These are phyloP conservation scores for Leptinotarsa lineolata DNA, from an alignment of 1,140 invertebrate species.

Conservation along the genomic window DNA sequence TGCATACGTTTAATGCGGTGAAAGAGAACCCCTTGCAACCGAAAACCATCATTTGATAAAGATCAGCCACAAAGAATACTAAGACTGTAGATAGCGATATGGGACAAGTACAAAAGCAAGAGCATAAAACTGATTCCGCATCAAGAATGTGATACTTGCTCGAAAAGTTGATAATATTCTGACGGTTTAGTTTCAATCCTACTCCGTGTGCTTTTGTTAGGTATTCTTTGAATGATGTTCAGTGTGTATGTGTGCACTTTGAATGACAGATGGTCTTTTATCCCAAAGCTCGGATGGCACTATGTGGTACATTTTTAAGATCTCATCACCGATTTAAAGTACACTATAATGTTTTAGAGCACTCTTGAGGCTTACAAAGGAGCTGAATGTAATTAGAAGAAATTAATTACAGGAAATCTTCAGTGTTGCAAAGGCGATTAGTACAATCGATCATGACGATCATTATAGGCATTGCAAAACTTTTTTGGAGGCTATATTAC, in stretches of 20 bases:
- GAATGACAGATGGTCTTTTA: slow-evolving; percentile 8
- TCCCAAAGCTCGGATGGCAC: not conserved
- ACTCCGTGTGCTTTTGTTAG: not conserved
- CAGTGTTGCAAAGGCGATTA: no score
- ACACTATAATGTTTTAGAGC: not conserved
- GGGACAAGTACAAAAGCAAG: slow-evolving; percentile 3
- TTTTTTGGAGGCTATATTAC: no score
- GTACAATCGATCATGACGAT: no score
- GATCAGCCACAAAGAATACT: slow-evolving; percentile 8
- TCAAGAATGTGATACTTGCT: slow-evolving; percentile 1
- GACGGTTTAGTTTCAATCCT: not conserved
- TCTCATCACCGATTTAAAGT: no score
- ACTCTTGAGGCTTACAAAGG: no score
- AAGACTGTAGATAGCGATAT: slow-evolving; percentile 2
- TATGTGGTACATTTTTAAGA: not conserved
- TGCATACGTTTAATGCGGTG: slow-evolving; percentile 1
- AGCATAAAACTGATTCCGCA: slow-evolving; percentile 1
- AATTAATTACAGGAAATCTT: no score
- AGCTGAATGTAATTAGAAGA: no score
- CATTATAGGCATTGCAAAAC: no score
- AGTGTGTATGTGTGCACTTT: not conserved
- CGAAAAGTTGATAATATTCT: slow-evolving; percentile 6
- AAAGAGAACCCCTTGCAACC: slow-evolving; percentile 7
- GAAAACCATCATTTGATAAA: slow-evolving; percentile 8
- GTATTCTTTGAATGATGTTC: not conserved